Base-by-base conservation (phyloP, 1,140 invertebrate species). In the Nylanderia fulva region DNA sequence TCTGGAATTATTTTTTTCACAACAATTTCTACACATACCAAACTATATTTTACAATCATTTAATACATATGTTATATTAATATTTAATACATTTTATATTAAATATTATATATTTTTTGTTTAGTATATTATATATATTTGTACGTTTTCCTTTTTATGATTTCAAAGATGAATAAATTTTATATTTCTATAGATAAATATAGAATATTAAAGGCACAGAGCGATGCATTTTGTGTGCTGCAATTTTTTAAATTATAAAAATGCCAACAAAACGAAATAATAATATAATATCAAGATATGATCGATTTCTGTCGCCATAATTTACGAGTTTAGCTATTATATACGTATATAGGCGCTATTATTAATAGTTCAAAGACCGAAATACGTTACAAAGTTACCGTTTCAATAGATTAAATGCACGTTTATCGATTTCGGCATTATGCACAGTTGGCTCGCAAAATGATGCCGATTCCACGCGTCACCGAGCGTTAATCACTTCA, bases 401-500 rank as follows among this genome's bases (percentile, higher is more conserved):
- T 60, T 82, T 82, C 66, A 82, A 82, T 82, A 84, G 39, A 56
- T 84, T 84, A 84, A 79, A 80, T 79, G 72, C 74, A 45, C 52
- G 39, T 77, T 66, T 79, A 84, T 84, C 74, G 72, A 54, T 84
- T 84, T 66, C 75, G 83, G 21, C 83, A 84, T 84, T 84, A 84
- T 84, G 83, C 83, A 77, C 74, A 77, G 83, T 84, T 84, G 75
- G 72, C 36, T 79, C 83, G 74, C 36, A 79, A 84, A 84, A 84
- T 84, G 83, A 84, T 80, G 83, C 75, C 83, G 83, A 84, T 84
- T 84, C 72, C 61, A 77, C 48, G 75, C 83, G 83, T 84, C 83
- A 84, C 60, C 75, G 83, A 79, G 75, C 83, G 83, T 84, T 84
- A 84, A 84, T 84, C 83, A 79, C 74, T 84, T 79, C 83, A 66